Percentiles rank a stretch among this genome's conserved stretches.
Evolutionary conservation across 2,888 invertebrate genomes (phyloP).

Genomic region (Hydrotaea diabolus): DNA sequence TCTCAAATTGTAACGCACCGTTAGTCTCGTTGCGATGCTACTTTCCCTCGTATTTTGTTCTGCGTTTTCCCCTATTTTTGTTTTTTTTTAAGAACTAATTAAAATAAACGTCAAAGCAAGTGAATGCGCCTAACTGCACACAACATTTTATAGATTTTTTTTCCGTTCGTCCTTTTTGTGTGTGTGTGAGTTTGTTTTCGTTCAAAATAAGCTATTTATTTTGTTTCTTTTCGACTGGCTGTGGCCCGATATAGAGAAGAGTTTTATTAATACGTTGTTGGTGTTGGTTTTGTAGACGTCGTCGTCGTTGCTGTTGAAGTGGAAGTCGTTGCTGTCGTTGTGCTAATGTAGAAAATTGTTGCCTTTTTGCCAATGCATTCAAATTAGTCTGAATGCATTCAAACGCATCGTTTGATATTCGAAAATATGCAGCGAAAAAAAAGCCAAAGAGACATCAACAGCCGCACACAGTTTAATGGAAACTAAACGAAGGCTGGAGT

Average conservation of each 20-base stretch:
- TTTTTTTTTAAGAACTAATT: slow-evolving; percentile 71
- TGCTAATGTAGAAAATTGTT: not conserved
- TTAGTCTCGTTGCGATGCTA: slow-evolving; percentile 56
- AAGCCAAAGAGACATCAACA: not conserved
- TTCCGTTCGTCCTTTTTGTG: not conserved
- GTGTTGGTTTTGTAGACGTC: slow-evolving; percentile 22
- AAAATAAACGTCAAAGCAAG: slow-evolving; percentile 72
- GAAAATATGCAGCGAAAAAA: slow-evolving; percentile 34
- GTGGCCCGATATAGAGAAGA: slow-evolving; percentile 10
- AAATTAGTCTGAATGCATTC: slow-evolving; percentile 65
- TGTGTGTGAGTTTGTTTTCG: slow-evolving; percentile 41
- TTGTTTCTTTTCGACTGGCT: slow-evolving; percentile 32
- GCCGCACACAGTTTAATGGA: slow-evolving; percentile 17
- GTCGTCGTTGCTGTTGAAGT: slow-evolving; percentile 26
- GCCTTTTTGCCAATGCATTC: slow-evolving; percentile 59
- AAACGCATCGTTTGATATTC: slow-evolving; percentile 69
- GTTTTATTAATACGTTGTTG: slow-evolving; percentile 22
- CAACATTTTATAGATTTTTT: slow-evolving; percentile 63
- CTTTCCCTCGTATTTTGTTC: slow-evolving; percentile 10
- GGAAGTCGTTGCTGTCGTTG: not conserved
- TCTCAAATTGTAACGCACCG: slow-evolving; percentile 68
- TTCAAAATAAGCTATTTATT: slow-evolving; percentile 48
- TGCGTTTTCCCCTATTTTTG: slow-evolving; percentile 8
- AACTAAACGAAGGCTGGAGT: slow-evolving; percentile 20
- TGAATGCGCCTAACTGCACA: slow-evolving; percentile 69